These are phyloP conservation scores for Zhuqinia jingwanae DNA, from an alignment of 2,888 invertebrate species.

Conservation along the genomic window DNA sequence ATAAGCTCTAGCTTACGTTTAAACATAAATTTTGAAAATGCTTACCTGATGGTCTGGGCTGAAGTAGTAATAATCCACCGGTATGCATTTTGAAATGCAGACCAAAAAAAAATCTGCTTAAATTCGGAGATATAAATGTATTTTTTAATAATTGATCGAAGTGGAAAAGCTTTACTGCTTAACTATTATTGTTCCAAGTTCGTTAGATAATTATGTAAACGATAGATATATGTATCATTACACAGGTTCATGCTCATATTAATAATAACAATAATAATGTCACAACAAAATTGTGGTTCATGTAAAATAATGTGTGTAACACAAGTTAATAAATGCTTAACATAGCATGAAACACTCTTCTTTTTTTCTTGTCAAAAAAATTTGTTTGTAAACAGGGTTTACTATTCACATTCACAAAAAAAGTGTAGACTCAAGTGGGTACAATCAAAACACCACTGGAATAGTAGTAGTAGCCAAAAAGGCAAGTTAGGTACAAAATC, in stretches of 20 bases:
- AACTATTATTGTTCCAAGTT: slow-evolving; percentile 16
- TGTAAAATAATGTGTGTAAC: no score
- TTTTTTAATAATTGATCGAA: slow-evolving; percentile 12
- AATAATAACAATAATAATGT: no score
- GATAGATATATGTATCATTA: neutral
- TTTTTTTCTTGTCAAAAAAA: no score
- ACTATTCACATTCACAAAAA: no score
- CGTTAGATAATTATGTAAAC: neutral
- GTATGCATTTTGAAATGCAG: slow-evolving; percentile 77
- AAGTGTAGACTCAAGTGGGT: no score
- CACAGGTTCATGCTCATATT: slow-evolving; percentile 20
- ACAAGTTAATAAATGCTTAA: no score
- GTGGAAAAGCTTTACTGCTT: neutral
- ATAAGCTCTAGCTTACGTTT: no score
- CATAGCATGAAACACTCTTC: no score
- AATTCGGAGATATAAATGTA: slow-evolving; percentile 7
- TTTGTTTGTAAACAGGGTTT: no score
- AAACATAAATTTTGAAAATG: slow-evolving; percentile 24
- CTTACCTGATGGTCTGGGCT: slow-evolving; percentile 78
- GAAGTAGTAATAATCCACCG: slow-evolving; percentile 78
- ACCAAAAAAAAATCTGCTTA: slow-evolving; percentile 47
- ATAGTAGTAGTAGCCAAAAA: neutral
- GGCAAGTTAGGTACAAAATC: neutral
- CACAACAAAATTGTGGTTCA: neutral
- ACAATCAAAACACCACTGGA: slow-evolving; percentile 27